phyloP scores from a whole-genome alignment of 2,888 invertebrate species.

The Nymphalis urticae region DNA sequence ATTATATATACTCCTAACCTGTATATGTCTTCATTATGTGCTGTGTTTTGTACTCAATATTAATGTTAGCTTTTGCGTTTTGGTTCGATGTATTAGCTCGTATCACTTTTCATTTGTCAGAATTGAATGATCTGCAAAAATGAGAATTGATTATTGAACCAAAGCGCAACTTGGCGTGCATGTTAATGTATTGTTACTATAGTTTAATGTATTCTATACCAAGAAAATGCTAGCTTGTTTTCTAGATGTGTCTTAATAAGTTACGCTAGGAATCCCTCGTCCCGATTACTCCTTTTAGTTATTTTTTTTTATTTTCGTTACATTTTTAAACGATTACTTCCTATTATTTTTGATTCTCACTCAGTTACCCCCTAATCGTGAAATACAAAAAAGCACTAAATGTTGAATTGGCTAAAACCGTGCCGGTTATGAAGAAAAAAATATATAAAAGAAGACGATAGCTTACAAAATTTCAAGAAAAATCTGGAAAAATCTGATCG shows the following conservation, averaged over 20 bases:
- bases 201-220: constrained; percentile 71
- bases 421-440: constrained; percentile 37
- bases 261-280: constrained; percentile 71
- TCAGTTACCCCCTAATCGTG: constrained; percentile 32
- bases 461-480: constrained; percentile 35
- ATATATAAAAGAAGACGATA: constrained; percentile 45
- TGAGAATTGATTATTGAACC: constrained; percentile 71
- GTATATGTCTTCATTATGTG: constrained; percentile 78
- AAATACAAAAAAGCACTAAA: constrained; percentile 31
- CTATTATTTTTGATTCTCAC: constrained; percentile 41
- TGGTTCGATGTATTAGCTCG: constrained; percentile 73
- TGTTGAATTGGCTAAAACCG: constrained; percentile 45
- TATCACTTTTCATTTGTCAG: constrained; percentile 48
- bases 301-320: constrained; percentile 37
- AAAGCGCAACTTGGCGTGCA: constrained; percentile 79
- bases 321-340: constrained; percentile 44
- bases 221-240: constrained; percentile 76
- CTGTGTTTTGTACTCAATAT: constrained; percentile 78
- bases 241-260: constrained; percentile 74
- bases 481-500: constrained; percentile 40
- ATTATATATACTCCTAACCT: constrained; percentile 73
- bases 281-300: constrained; percentile 57
- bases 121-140: constrained; percentile 50
- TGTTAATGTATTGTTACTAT: constrained; percentile 77
- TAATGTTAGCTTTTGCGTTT: constrained; percentile 80